A percentile compares a stretch with the other conserved stretches of the same genome.
Evolutionary conservation across 2,888 invertebrate genomes (phyloP).

Genomic region (Macrosoma leucophasiata): DNA sequence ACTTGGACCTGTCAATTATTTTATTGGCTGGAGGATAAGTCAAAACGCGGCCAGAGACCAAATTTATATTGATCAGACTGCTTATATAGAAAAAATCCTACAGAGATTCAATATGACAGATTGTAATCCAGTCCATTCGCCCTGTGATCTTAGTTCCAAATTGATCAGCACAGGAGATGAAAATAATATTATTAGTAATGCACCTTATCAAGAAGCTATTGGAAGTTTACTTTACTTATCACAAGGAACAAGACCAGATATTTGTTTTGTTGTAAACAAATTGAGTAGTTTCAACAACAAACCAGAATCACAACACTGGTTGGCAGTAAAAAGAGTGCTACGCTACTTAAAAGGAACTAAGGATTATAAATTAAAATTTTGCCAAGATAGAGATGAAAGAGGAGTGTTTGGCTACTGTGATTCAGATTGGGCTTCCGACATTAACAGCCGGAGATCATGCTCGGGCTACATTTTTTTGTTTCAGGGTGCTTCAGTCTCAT

Average conservation of each 20-base stretch:
- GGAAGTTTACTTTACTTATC: conserved; percentile 13
- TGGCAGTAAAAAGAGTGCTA: conserved; percentile 20
- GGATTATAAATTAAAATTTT: conserved; percentile 15
- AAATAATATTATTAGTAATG: too few species aligned
- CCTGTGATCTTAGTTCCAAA: too few species aligned
- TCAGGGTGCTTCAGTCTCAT: conserved; percentile 25
- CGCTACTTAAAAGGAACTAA: conserved; percentile 22
- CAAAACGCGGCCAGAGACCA: conserved; percentile 5
- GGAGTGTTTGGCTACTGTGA: conserved; percentile 25
- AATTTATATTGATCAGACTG: conserved; percentile 14
- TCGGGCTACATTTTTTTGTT: conserved; percentile 26
- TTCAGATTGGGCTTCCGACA: conserved; percentile 25
- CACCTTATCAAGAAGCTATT: conserved; percentile 8
- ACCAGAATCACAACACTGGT: conserved; percentile 9
- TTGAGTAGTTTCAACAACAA: conserved; percentile 13
- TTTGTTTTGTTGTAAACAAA: conserved; percentile 12
- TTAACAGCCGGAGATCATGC: conserved; percentile 20
- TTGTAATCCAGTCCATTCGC: conserved; percentile 15
- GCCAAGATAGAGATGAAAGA: conserved; percentile 15
- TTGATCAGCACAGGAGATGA: too few species aligned
- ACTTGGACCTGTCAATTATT: conserved; percentile 12
- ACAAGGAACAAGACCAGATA: conserved; percentile 17
- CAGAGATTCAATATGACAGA: conserved; percentile 14
- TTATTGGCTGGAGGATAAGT: conserved; percentile 15
- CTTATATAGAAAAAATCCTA: conserved; percentile 17